These are phyloP conservation scores for Coelopa frigida DNA, from an alignment of 1,140 invertebrate genomes.

Conservation along the genomic window DNA sequence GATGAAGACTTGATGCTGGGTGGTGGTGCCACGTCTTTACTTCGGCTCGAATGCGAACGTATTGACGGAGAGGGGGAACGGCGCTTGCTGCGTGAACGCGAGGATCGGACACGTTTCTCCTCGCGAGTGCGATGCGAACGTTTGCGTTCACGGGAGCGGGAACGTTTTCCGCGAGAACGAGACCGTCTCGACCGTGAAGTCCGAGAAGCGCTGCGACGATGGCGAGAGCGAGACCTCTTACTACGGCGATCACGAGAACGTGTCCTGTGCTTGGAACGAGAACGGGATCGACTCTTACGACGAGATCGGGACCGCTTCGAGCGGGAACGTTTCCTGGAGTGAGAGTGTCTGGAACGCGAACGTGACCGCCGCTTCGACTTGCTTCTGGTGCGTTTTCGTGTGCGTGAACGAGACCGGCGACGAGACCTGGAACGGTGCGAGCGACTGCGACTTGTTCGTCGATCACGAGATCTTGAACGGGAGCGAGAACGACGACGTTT, in stretches of 20 bases:
- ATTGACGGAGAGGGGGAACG: constrained; percentile 34
- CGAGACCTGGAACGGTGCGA: constrained; percentile 53
- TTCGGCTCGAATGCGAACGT: constrained; percentile 33
- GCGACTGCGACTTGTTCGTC: constrained; percentile 55
- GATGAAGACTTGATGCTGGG: constrained; percentile 20
- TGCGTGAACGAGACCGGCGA: constrained; percentile 35
- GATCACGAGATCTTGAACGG: constrained; percentile 50
- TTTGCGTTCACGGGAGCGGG: constrained; percentile 49
- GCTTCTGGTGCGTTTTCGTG: constrained; percentile 46
- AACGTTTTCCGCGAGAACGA: constrained; percentile 51
- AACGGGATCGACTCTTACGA: constrained; percentile 28
- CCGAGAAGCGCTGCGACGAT: constrained; percentile 45
- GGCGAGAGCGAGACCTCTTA: constrained; percentile 43
- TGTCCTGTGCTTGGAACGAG: constrained; percentile 49
- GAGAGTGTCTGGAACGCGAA: constrained; percentile 49
- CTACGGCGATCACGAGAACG: constrained; percentile 53
- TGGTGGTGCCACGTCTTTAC: constrained; percentile 26
- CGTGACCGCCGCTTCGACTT: constrained; percentile 49
- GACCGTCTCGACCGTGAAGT: constrained; percentile 53
- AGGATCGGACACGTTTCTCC: constrained; percentile 30
- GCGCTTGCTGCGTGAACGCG: constrained; percentile 38
- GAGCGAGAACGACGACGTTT: constrained; percentile 59
- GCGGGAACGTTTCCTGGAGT: constrained; percentile 47
- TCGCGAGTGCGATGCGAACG: constrained; percentile 40
- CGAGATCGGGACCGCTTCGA: constrained; percentile 19